Conservation (phyloP, 1,140 invertebrate genomes). For the Saccostrea cuccullata region DNA sequence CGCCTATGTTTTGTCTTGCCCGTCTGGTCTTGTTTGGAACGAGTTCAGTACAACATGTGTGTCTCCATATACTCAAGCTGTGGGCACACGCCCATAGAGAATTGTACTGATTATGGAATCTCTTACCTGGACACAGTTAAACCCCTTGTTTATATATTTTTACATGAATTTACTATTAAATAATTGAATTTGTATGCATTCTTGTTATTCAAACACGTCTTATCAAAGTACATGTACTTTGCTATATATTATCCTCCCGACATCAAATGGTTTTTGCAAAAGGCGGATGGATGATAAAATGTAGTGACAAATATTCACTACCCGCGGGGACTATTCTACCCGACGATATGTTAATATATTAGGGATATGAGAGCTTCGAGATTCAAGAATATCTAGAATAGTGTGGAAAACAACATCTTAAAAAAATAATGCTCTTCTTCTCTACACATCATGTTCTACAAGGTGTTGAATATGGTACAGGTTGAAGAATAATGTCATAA, state of each 20-base stretch:
- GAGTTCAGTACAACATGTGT: conserved; percentile 58
- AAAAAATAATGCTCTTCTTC: too few relatives aligned
- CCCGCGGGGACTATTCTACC: too few relatives aligned
- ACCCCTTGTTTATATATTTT: not conserved
- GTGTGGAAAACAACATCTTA: too few relatives aligned
- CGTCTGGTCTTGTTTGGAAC: conserved; percentile 62
- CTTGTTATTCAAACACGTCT: not conserved
- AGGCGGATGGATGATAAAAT: not conserved
- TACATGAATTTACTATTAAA: not conserved
- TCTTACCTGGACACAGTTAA: not conserved
- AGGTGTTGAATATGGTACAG: too few relatives aligned
- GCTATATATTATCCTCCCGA: not conserved
- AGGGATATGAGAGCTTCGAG: too few relatives aligned
- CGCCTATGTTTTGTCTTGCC: conserved; percentile 59
- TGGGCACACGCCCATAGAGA: not conserved
- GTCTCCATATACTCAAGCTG: conserved; percentile 47
- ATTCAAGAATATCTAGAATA: too few relatives aligned
- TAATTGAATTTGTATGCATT: not conserved
- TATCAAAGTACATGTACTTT: not conserved
- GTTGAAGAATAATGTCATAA: too few relatives aligned
- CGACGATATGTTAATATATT: too few relatives aligned
- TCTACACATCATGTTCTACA: too few relatives aligned
- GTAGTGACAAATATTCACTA: too few relatives aligned
- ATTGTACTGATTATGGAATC: not conserved
- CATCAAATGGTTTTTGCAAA: not conserved